Percentiles rank a stretch among this genome's conserved stretches.
phyloP scores from a whole-genome alignment of 2,113 vertebrate genomes.

The Melospiza georgiana region DNA sequence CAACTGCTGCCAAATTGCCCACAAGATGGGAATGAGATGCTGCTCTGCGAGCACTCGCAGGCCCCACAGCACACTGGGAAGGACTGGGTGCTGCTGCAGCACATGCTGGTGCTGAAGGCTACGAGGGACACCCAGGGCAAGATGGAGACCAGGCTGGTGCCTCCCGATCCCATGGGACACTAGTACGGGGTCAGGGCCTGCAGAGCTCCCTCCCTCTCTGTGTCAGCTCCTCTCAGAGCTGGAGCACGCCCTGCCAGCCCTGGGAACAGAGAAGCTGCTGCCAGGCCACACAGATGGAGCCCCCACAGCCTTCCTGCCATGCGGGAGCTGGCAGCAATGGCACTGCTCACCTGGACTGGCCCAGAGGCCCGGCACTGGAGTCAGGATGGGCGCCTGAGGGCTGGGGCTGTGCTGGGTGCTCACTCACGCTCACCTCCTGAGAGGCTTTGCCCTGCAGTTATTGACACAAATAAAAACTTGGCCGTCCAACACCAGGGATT shows the following conservation, averaged over 20 bases:
- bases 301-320: background rate
- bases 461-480: slow-evolving; percentile 99
- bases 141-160: background rate
- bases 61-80: background rate
- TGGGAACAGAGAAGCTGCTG: background rate
- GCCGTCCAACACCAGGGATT: slow-evolving; percentile 88
- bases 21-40: accelerated
- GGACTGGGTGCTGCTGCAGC: background rate
- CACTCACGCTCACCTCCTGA: slow-evolving; percentile 83
- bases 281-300: background rate
- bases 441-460: slow-evolving; percentile 93
- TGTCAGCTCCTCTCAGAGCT: background rate
- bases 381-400: slow-evolving; percentile 69
- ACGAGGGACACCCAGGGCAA: background rate
- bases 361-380: slow-evolving; percentile 34
- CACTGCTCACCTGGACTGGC: slow-evolving; percentile 65
- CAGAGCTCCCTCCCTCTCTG: background rate
- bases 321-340: background rate
- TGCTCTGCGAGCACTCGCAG: background rate
- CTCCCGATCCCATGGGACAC: background rate
- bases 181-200: accelerated
- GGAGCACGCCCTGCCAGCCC: background rate
- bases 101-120: background rate
- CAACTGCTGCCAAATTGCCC: background rate
- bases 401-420: slow-evolving; percentile 73